Percentiles rank a stretch among this genome's conserved stretches.
These are phyloP conservation scores for Pseudomyrmex pallidus DNA, from an alignment of 1,140 invertebrate genomes.

Conservation along the genomic window DNA sequence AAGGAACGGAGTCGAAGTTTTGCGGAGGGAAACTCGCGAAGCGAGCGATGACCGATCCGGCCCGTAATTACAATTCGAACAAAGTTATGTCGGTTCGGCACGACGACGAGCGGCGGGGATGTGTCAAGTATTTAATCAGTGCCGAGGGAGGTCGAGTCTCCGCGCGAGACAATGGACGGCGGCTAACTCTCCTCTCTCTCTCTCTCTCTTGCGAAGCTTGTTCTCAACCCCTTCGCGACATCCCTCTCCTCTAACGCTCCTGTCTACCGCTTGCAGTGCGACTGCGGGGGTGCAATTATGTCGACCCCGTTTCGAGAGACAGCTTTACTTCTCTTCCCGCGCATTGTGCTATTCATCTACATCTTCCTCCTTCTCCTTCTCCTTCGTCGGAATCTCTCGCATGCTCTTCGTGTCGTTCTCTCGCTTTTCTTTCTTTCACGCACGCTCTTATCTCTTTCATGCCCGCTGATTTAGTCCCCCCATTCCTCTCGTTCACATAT, in stretches of 20 bases:
- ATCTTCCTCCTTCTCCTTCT: not conserved
- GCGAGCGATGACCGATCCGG: slow-evolving; percentile 71
- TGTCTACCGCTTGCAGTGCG: slow-evolving; percentile 50
- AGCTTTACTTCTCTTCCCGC: slow-evolving; percentile 64
- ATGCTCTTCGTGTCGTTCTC: not conserved
- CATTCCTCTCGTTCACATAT: not conserved
- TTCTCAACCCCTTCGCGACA: not conserved
- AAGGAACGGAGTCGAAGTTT: slow-evolving; percentile 61
- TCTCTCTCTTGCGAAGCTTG: slow-evolving; percentile 19
- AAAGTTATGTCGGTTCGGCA: slow-evolving; percentile 81
- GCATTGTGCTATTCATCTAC: slow-evolving; percentile 24
- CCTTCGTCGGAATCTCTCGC: slow-evolving; percentile 8
- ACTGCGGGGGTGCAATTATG: slow-evolving; percentile 73
- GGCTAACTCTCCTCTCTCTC: slow-evolving; percentile 67
- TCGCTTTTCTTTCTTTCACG: not conserved
- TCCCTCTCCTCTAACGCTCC: not conserved
- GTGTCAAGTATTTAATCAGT: slow-evolving; percentile 85
- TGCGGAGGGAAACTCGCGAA: slow-evolving; percentile 66
- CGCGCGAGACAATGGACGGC: slow-evolving; percentile 82
- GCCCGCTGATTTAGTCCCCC: not conserved
- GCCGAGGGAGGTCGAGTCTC: slow-evolving; percentile 73
- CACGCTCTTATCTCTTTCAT: not conserved
- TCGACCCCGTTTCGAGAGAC: slow-evolving; percentile 73
- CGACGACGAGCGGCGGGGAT: slow-evolving; percentile 72
- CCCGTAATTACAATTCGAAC: slow-evolving; percentile 84